Evolutionary conservation across 2,888 invertebrate genomes (phyloP), one percentile per base, ranked within the genome.

Genomic region (Leucania comma): DNA sequence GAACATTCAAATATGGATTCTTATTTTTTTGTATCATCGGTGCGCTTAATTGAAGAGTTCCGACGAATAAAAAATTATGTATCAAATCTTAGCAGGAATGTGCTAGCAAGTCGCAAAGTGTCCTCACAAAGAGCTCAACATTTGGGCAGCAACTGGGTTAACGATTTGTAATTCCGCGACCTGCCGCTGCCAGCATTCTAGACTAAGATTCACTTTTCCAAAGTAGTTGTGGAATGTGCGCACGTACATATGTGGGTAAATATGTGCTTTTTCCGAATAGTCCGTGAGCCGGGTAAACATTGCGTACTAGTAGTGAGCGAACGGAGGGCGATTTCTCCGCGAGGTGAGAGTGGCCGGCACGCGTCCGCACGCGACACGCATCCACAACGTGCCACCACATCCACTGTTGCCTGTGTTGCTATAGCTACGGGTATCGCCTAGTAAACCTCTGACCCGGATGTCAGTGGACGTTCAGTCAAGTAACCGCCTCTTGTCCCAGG

Each of bases 261-360:
- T 57, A 51, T 22, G 54, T n/a, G 17, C 50, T 58, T 72, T 77
- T 42, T 58, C 51, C 26, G 22, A 24, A 51, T 46, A 35, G 57
- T 58, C 24, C 48, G 53, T 50, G 76, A 22, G 57, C 42, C 46
- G 26, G 20, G 59, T 56, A 50, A 51, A 63, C 63, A 50, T n/a
- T 22, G 57, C 51, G 64, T 60, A 60, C 29, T 17, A 5, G 63
- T 38, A 17, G 24, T 51, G 14, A 24, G 58, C 32, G 50, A 20
- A n/a, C 46, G 26, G 68, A 59, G 75, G 26, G 58, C 68, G 70
- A 72, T 82, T 81, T 84, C 84, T 79, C 84, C 68, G 32, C 74
- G 84, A 14, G 57, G 57, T 57, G 84, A 84, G 84, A 84, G 79
- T 56, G 64, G 48, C 32, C 54, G 26, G 32, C 48, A n/a, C n/a